A percentile compares a stretch with the other conserved stretches of the same genome.
phyloP scores from a whole-genome alignment of 2,797 vertebrate genomes.

The Protosalanx chinensis region DNA sequence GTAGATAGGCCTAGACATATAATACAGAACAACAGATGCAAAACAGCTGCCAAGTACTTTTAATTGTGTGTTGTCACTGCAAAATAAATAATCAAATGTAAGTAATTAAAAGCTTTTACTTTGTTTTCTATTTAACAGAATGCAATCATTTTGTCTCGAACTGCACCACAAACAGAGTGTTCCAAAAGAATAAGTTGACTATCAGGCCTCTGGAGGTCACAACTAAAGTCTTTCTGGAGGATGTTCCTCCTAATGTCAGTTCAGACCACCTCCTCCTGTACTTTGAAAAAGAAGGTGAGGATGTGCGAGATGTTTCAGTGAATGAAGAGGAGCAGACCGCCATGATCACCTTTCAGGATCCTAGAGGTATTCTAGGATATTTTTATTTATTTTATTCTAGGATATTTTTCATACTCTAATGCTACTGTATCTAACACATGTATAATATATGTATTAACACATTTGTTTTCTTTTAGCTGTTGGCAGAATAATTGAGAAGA shows the following conservation, averaged over 20 bases:
- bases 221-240: conserved; percentile 55
- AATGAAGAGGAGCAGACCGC: conserved; percentile 53
- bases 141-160: conserved; percentile 50
- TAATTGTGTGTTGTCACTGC: no score
- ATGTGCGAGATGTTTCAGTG: conserved; percentile 40
- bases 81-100: neutral
- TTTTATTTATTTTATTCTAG: no score
- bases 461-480: conserved; percentile 67
- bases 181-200: conserved; percentile 51
- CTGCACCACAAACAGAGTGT: conserved; percentile 52
- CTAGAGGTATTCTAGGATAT: conserved; percentile 60
- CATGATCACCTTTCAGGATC: conserved; percentile 62
- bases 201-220: conserved; percentile 61
- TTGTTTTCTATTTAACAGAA: conserved; percentile 49
- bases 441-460: neutral
- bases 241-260: conserved; percentile 14
- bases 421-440: neutral
- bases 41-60: no score
- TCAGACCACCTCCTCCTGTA: conserved; percentile 57
- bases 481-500: conserved; percentile 63
- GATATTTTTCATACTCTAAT: neutral
- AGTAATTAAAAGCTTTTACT: neutral
- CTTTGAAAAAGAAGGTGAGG: conserved; percentile 58
- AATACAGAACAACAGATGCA: neutral
- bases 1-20: neutral